phyloP scores from a whole-genome alignment of 2,113 vertebrate genomes.

The Chaetura pelagica region DNA sequence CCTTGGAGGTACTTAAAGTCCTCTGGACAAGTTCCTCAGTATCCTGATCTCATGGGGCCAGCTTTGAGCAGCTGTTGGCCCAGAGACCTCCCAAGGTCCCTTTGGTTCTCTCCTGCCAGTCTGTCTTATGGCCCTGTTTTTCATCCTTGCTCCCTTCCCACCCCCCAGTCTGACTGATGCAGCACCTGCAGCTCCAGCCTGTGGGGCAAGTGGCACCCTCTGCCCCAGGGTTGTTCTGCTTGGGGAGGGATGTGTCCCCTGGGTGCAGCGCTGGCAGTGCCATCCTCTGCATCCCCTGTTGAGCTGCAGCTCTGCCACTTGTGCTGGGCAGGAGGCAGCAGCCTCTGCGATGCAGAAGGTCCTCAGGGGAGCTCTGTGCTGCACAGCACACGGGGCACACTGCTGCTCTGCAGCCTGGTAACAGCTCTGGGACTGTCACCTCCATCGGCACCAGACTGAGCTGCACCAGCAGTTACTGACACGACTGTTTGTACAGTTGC shows the following conservation, averaged over 20 bases:
- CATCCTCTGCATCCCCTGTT: rapidly evolving
- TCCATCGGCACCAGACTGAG: not conserved
- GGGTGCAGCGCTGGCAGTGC: rapidly evolving
- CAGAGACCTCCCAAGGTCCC: not conserved
- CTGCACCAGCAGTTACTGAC: not conserved
- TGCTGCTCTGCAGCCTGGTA: not conserved
- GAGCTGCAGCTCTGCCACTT: not conserved
- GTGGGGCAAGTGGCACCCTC: not conserved
- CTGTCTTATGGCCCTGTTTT: not conserved
- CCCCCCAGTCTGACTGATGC: not conserved
- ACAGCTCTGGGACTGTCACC: not conserved
- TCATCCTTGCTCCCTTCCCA: too few species aligned
- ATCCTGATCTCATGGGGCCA: not conserved
- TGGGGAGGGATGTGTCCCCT: not conserved
- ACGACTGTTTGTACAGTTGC: not conserved
- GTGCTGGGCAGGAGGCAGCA: not conserved
- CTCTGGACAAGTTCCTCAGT: not conserved
- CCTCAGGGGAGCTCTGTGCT: not conserved
- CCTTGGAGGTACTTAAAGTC: not conserved
- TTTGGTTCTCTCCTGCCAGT: not conserved
- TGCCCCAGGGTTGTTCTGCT: not conserved
- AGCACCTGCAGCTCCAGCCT: not conserved
- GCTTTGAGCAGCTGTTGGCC: not conserved
- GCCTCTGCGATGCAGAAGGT: not conserved
- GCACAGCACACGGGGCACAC: not conserved